Base-by-base conservation (phyloP, 2,888 invertebrate genomes). In the Scrobipalpa costella region DNA sequence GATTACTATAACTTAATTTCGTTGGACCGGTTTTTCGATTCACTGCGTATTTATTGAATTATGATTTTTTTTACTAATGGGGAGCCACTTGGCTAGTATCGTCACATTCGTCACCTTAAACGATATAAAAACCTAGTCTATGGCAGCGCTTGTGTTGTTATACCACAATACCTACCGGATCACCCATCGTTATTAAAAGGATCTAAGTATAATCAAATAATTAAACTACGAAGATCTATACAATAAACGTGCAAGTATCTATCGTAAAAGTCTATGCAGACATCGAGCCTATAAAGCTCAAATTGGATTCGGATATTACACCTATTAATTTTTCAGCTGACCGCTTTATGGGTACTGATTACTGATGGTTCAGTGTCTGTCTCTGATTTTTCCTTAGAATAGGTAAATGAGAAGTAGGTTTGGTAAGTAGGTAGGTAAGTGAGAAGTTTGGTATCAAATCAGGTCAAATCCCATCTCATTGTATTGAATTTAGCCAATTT, bases 311-410 rank as follows among this genome's bases (percentile, higher is more conserved):
- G 44, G 44, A 44, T 44, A 44, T 44, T 44, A 44, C n/a, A 15
- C 44, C 44, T 44, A 44, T 44, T 44, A 44, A 44, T 44, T 44
- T 15, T 44, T 44, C 15, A 44, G 44, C 44, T 44, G 44, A 44
- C 44, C 44, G 44, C 44, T 44, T 44, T 44, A 44, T 44, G 44
- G 44, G 15, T 15, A 15, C 44, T 44, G 44, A 44, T n/a, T 15
- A 15, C 44, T 44, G 44, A 44, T 44, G 44, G 44, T 44, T n/a
- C 44, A 40, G 40, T 13, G 40, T 40, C 9, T 13, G 40, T 40
- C 9, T 40, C 40, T 5, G 44, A 44, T 44, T 13, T 44, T 44
- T 44, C n/a, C 15, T 44, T 15, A 15, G 44, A 15, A 44, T n/a
- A 44, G 44, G n/a, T n/a, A n/a, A n/a, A n/a, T n/a, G n/a, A n/a